A percentile compares a stretch with the other conserved stretches of the same genome.
Conservation (phyloP, 2,797 vertebrate species). For the Syngnathus acus region DNA sequence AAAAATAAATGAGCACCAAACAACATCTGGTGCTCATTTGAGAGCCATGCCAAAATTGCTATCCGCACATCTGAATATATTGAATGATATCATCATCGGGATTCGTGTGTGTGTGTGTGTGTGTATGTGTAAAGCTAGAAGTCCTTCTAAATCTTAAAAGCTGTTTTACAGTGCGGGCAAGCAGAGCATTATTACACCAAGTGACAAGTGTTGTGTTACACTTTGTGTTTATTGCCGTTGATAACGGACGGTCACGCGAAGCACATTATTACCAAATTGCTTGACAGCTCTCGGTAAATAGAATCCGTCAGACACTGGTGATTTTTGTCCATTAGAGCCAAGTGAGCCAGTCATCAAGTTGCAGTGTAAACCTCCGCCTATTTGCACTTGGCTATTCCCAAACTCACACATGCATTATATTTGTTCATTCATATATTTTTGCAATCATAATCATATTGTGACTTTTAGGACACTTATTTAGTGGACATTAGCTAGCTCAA, state of each 20-base stretch:
- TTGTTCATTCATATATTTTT: not conserved
- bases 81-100: too few species aligned
- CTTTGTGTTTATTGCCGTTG: not conserved
- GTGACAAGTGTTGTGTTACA: not conserved
- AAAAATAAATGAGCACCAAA: too few species aligned
- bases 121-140: constrained; percentile 29
- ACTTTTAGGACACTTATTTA: too few species aligned
- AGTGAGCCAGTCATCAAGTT: not conserved
- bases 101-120: constrained; percentile 13
- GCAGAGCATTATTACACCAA: constrained; percentile 25
- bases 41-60: too few species aligned
- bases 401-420: not conserved
- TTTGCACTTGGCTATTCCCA: not conserved
- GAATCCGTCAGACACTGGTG: not conserved
- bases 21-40: too few species aligned
- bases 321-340: not conserved
- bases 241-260: not conserved
- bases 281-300: not conserved
- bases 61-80: too few species aligned
- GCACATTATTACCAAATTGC: not conserved
- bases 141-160: constrained; percentile 33
- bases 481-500: too few species aligned
- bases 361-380: not conserved
- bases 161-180: constrained; percentile 20
- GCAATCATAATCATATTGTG: too few species aligned